Evolutionary conservation across 2,888 invertebrate genomes (phyloP).

Genomic region (Agrypnus murinus): DNA sequence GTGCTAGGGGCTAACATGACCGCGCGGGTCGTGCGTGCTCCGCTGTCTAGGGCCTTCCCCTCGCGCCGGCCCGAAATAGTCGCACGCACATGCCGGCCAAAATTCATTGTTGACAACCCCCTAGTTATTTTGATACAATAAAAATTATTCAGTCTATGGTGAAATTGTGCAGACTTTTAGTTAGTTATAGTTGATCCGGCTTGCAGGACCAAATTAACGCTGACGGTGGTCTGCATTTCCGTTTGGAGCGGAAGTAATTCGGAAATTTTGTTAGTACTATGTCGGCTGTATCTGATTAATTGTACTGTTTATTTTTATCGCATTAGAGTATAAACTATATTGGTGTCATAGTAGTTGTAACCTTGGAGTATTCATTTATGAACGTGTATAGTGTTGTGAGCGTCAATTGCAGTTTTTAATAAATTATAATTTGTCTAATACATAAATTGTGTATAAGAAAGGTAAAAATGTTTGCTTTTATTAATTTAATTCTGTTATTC

Average conservation of each 20-base stretch:
- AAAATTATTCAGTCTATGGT: conserved; percentile 40
- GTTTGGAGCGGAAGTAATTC: background rate
- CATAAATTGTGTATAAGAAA: too few species aligned
- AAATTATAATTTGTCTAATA: too few species aligned
- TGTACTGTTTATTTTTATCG: too few species aligned
- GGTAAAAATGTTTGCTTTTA: too few species aligned
- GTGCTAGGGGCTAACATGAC: conserved; percentile 62
- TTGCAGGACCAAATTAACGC: background rate
- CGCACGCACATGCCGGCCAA: conserved; percentile 56
- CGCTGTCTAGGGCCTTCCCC: conserved; percentile 56
- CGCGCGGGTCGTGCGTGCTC: conserved; percentile 60
- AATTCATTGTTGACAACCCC: conserved; percentile 55
- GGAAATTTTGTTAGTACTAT: background rate
- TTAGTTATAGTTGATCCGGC: background rate
- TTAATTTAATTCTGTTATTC: too few species aligned
- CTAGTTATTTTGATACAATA: conserved; percentile 47
- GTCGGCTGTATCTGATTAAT: too few species aligned
- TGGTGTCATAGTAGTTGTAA: conserved; percentile 2
- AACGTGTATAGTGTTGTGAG: background rate
- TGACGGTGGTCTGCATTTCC: background rate
- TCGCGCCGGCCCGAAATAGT: conserved; percentile 57
- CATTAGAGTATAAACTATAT: too few species aligned
- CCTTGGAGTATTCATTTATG: background rate
- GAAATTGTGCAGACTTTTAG: background rate
- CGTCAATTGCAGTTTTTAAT: too few species aligned